Evolutionary conservation across 2,888 invertebrate species (phyloP).

Genomic region (Drosophila birchii): DNA sequence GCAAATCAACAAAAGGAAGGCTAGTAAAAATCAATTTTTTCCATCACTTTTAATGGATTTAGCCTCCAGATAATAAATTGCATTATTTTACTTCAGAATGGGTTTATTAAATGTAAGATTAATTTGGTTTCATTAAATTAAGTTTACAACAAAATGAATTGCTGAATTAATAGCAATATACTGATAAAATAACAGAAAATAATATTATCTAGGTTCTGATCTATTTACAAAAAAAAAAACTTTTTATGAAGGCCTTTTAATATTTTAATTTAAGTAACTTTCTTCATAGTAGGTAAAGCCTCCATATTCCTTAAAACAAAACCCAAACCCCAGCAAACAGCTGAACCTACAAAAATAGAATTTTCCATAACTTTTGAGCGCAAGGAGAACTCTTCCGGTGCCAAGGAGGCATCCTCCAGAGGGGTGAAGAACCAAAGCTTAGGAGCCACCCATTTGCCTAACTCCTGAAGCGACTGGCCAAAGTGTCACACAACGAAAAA

Average conservation of each 20-base stretch:
- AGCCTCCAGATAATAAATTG: slow-evolving; percentile 55
- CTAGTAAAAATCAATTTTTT: slow-evolving; percentile 9
- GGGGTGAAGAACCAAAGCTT: slow-evolving; percentile 1
- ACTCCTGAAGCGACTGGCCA: slow-evolving; percentile 63
- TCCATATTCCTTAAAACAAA: neutral
- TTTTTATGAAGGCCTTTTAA: no score
- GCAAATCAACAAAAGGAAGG: slow-evolving; percentile 13
- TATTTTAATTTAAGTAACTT: neutral
- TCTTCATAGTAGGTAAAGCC: neutral
- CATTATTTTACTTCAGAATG: slow-evolving; percentile 37
- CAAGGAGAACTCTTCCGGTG: slow-evolving; percentile 76
- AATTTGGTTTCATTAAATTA: slow-evolving; percentile 1
- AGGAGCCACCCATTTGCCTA: slow-evolving; percentile 24
- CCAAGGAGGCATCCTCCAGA: slow-evolving; percentile 1
- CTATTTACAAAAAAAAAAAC: no score
- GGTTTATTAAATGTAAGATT: neutral
- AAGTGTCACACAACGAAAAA: slow-evolving; percentile 74
- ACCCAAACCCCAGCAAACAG: slow-evolving; percentile 28
- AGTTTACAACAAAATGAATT: slow-evolving; percentile 10
- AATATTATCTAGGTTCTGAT: no score
- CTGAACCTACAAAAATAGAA: slow-evolving; percentile 44
- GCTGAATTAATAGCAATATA: no score
- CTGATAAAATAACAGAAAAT: no score
- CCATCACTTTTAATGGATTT: slow-evolving; percentile 47
- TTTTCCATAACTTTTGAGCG: slow-evolving; percentile 69